Percentiles rank a stretch among this genome's conserved stretches.
Evolutionary conservation across 2,113 vertebrate genomes (phyloP).

Genomic region (Piaya cayana): DNA sequence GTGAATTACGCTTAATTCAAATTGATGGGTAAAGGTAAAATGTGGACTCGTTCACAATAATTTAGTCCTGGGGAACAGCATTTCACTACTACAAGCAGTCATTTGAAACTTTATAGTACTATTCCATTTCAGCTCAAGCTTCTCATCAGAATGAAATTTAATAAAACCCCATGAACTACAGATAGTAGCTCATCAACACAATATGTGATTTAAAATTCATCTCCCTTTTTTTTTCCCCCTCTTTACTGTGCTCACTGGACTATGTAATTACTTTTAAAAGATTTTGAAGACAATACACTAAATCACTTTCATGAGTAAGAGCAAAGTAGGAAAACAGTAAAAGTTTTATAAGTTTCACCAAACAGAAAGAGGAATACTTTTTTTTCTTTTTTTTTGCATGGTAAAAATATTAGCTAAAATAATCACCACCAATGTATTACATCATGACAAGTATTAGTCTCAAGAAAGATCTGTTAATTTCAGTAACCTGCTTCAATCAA

Average conservation of each 20-base stretch:
- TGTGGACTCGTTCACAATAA: neutral
- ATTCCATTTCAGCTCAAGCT: slow-evolving; percentile 16
- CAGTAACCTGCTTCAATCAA: neutral
- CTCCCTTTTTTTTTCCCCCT: neutral
- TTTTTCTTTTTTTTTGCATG: neutral
- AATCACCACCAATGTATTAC: neutral
- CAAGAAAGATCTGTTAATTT: neutral
- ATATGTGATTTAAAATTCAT: neutral
- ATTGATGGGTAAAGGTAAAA: neutral
- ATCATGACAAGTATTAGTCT: neutral
- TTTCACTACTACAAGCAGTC: neutral
- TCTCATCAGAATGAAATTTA: slow-evolving; percentile 24
- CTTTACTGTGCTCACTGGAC: neutral
- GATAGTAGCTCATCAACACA: neutral
- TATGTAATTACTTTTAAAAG: slow-evolving; percentile 28
- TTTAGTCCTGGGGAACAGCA: neutral
- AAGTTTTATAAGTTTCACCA: neutral
- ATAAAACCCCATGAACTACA: slow-evolving; percentile 4
- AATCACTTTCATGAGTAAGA: neutral
- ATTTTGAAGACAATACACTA: slow-evolving; percentile 2
- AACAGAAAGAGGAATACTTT: neutral
- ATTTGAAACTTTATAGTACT: neutral
- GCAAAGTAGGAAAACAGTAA: neutral
- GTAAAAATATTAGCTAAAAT: neutral
- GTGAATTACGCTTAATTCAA: neutral